phyloP scores from a whole-genome alignment of 2,113 vertebrate species.

The Toxostoma redivivum region DNA sequence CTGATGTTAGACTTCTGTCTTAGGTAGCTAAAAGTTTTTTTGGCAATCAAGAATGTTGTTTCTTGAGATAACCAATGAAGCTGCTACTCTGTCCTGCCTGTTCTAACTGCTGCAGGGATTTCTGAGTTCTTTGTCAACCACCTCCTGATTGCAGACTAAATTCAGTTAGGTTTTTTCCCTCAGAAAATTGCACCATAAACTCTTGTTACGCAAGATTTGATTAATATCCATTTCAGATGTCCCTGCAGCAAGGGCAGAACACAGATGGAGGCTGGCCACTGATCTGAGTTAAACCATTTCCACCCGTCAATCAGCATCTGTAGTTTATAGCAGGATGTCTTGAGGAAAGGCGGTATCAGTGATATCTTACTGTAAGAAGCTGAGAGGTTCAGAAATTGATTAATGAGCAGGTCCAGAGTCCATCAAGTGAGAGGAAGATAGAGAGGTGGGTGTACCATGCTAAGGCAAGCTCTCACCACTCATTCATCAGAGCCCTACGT shows the following conservation, averaged over 20 bases:
- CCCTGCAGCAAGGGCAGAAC: background rate
- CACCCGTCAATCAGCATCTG: background rate
- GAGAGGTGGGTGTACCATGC: background rate
- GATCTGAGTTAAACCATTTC: background rate
- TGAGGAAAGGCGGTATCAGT: background rate
- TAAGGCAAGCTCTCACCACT: background rate
- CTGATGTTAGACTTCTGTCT: background rate
- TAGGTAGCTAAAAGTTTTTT: background rate
- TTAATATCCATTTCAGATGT: conserved; percentile 5
- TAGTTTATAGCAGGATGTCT: conserved; percentile 3
- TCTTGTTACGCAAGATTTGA: background rate
- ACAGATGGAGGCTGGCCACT: background rate
- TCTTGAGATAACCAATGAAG: background rate
- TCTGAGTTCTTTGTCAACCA: background rate
- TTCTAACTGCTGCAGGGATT: background rate
- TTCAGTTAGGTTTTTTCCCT: background rate
- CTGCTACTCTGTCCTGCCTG: background rate
- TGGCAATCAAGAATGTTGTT: background rate
- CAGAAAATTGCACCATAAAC: background rate
- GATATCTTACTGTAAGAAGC: conserved; percentile 7
- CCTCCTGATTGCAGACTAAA: background rate
- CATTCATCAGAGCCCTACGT: background rate
- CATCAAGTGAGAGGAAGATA: background rate
- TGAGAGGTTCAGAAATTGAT: conserved; percentile 23
- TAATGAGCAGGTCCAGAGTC: background rate